Evolutionary conservation across 2,113 vertebrate genomes (phyloP).

Genomic region (Polyodon spathula): DNA sequence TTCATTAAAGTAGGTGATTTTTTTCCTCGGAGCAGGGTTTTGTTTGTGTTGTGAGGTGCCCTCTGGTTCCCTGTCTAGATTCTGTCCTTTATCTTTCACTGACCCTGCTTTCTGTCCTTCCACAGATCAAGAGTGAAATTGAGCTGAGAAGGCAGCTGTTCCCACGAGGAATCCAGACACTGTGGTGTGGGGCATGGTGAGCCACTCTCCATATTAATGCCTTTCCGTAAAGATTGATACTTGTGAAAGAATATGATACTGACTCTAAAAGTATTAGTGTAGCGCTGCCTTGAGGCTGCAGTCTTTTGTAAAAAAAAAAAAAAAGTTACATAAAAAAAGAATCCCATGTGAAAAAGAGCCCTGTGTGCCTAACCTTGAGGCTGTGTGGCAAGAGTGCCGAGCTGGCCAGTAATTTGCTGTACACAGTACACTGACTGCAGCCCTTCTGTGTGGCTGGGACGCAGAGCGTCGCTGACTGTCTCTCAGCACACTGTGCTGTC

Average conservation of each 20-base stretch:
- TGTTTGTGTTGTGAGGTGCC: background rate
- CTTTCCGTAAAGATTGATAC: too few relatives aligned
- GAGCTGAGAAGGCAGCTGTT: conserved; percentile 24
- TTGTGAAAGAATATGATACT: too few relatives aligned
- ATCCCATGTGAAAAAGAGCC: background rate
- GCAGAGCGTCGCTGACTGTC: conserved; percentile 13
- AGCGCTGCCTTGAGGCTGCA: too few relatives aligned
- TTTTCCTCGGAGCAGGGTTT: too few relatives aligned
- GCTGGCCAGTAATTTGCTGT: background rate
- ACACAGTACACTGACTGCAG: background rate
- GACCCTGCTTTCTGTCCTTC: conserved; percentile 1
- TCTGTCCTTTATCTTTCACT: background rate
- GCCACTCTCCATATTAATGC: background rate
- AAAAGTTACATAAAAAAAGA: too few relatives aligned
- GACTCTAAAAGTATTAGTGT: too few relatives aligned
- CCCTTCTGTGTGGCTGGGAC: background rate
- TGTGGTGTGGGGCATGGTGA: conserved; percentile 59
- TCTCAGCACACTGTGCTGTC: conserved; percentile 20
- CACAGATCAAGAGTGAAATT: conserved; percentile 32
- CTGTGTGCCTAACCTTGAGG: background rate
- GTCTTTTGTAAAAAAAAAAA: too few relatives aligned
- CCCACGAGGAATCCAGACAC: conserved; percentile 36
- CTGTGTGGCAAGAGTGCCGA: background rate
- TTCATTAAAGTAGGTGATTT: too few relatives aligned
- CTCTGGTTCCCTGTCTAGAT: background rate